These are phyloP conservation scores for Campylorhamphus procurvoides DNA, from an alignment of 2,113 vertebrate genomes.

Conservation along the genomic window DNA sequence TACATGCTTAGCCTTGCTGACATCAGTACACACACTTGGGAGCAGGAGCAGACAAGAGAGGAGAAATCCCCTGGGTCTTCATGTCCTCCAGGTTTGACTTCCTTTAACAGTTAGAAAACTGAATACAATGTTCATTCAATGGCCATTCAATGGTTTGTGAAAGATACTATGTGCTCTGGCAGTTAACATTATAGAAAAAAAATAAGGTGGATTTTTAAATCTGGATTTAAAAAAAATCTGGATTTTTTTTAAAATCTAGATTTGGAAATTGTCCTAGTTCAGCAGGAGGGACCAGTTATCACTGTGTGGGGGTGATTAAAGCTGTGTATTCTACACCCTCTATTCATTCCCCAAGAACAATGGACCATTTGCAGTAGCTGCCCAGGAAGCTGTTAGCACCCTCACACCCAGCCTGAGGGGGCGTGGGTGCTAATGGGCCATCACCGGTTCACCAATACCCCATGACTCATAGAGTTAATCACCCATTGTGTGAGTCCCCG, in stretches of 20 bases:
- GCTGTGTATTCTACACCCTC: too few species aligned
- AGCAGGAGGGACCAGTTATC: too few species aligned
- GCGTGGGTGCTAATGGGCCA: too few species aligned
- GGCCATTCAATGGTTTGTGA: neutral
- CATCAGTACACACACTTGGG: fast-evolving
- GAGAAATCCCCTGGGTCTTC: neutral
- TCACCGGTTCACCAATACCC: too few species aligned
- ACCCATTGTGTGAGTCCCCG: too few species aligned
- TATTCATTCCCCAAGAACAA: too few species aligned
- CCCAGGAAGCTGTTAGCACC: too few species aligned
- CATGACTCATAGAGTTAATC: too few species aligned
- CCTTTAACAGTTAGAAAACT: neutral
- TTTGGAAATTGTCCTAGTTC: too few species aligned
- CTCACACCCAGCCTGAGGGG: too few species aligned
- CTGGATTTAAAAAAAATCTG: neutral
- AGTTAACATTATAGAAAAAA: neutral
- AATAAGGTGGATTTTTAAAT: neutral
- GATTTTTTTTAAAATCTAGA: neutral
- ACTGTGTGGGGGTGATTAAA: too few species aligned
- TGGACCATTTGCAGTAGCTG: too few species aligned
- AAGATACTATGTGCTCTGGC: neutral
- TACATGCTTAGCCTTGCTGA: neutral
- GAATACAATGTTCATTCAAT: neutral
- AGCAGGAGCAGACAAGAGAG: neutral
- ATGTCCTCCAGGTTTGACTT: neutral